phyloP scores from a whole-genome alignment of 2,797 vertebrate species.

The Siniperca undulata region DNA sequence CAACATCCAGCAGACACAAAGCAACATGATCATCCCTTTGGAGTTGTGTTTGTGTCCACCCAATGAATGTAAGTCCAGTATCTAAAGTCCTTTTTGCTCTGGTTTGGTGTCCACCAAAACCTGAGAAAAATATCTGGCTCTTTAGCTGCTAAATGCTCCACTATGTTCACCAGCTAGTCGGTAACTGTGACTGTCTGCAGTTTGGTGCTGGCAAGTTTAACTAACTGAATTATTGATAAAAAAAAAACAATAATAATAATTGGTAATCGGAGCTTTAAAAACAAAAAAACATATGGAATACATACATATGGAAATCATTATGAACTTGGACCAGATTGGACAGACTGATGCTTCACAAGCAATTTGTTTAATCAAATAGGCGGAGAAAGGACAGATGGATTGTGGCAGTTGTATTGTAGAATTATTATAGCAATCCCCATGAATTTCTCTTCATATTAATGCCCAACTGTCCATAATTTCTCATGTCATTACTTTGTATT shows the following conservation, averaged over 20 bases:
- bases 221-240: neutral
- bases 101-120: neutral
- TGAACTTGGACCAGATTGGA: neutral
- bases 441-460: neutral
- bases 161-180: too few relatives aligned
- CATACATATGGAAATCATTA: neutral
- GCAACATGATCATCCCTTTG: too few relatives aligned
- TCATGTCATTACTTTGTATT: neutral
- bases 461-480: neutral
- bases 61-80: too few relatives aligned
- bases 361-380: neutral
- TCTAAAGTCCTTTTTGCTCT: neutral
- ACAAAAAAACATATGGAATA: too few relatives aligned
- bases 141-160: too few relatives aligned
- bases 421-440: too few relatives aligned
- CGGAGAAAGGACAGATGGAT: neutral
- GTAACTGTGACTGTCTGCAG: too few relatives aligned
- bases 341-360: neutral
- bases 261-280: too few relatives aligned
- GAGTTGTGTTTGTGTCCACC: neutral
- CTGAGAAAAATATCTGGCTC: too few relatives aligned
- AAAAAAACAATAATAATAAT: too few relatives aligned
- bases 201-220: neutral
- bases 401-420: neutral
- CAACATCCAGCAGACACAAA: too few relatives aligned